These are phyloP conservation scores for Takifugu rubripes DNA, from an alignment of 2,797 vertebrate species.

Conservation along the genomic window DNA sequence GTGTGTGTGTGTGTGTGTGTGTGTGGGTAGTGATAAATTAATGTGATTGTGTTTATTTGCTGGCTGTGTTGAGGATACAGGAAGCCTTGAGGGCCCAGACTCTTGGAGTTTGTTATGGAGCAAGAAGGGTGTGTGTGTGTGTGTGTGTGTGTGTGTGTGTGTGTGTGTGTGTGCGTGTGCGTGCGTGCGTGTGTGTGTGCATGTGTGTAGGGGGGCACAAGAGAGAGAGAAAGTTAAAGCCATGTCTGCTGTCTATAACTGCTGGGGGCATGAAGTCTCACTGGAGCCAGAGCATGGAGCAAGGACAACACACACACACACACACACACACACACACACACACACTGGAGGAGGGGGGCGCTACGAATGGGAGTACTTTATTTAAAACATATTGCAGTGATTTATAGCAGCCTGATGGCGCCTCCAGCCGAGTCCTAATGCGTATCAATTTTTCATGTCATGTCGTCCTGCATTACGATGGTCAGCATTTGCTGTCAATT, in stretches of 20 bases:
- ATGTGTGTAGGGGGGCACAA: slow-evolving; percentile 1
- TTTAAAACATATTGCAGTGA: slow-evolving; percentile 52
- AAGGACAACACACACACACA: slow-evolving; percentile 1
- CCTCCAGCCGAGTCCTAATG: slow-evolving; percentile 47
- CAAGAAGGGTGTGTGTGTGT: slow-evolving; percentile 66
- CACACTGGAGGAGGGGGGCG: background rate
- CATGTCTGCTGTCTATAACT: slow-evolving; percentile 80
- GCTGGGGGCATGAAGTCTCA: slow-evolving; percentile 77
- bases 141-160: slow-evolving; percentile 34
- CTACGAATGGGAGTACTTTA: slow-evolving; percentile 50
- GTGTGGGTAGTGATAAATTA: slow-evolving; percentile 64
- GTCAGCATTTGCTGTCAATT: too few species aligned
- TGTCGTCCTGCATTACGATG: slow-evolving; percentile 25
- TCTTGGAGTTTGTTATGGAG: slow-evolving; percentile 81
- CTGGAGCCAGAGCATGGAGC: slow-evolving; percentile 69
- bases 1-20: slow-evolving; percentile 35
- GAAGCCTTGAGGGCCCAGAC: slow-evolving; percentile 76
- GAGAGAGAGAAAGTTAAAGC: slow-evolving; percentile 58
- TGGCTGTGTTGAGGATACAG: slow-evolving; percentile 74
- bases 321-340: slow-evolving; percentile 2
- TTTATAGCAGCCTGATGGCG: slow-evolving; percentile 47
- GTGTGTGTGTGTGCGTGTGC: slow-evolving; percentile 17
- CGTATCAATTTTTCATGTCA: slow-evolving; percentile 35
- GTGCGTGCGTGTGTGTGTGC: background rate
- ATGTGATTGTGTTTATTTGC: slow-evolving; percentile 79